phyloP scores from a whole-genome alignment of 2,888 invertebrate genomes.

The Phorcus lineatus region DNA sequence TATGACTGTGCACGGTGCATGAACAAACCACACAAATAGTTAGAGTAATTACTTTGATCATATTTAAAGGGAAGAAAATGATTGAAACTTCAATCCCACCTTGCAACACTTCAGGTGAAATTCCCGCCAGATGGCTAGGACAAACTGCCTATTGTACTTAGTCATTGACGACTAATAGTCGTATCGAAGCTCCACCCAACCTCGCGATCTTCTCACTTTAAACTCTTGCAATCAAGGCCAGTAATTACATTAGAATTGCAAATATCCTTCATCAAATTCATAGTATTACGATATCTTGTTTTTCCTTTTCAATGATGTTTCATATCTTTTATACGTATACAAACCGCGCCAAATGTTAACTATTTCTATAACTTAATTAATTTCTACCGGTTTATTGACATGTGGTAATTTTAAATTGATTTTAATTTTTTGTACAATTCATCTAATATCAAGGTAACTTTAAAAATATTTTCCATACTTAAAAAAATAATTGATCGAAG shows the following conservation, averaged over 20 bases:
- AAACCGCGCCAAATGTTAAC: conserved; percentile 21
- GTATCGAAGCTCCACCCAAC: not conserved
- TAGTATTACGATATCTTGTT: conserved; percentile 15
- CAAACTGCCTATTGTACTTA: conserved; percentile 28
- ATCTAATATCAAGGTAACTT: conserved; percentile 20
- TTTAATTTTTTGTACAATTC: not conserved
- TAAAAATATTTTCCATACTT: no score
- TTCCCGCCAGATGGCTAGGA: conserved; percentile 33
- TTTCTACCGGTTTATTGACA: not conserved
- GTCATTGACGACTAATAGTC: conserved; percentile 14
- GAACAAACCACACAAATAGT: conserved; percentile 23
- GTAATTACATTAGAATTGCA: conserved; percentile 30
- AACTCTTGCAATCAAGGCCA: not conserved
- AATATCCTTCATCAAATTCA: conserved; percentile 17
- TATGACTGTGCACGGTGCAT: not conserved
- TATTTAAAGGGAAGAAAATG: conserved; percentile 17
- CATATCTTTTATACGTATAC: conserved; percentile 13
- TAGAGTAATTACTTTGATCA: conserved; percentile 21
- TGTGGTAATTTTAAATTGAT: not conserved
- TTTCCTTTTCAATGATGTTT: conserved; percentile 1
- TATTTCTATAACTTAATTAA: not conserved
- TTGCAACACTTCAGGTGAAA: conserved; percentile 32
- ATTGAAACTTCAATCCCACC: conserved; percentile 17
- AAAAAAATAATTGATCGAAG: no score
- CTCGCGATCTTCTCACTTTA: not conserved